Base-by-base conservation (phyloP, 2,888 invertebrate species). In the Pomacea canaliculata region DNA sequence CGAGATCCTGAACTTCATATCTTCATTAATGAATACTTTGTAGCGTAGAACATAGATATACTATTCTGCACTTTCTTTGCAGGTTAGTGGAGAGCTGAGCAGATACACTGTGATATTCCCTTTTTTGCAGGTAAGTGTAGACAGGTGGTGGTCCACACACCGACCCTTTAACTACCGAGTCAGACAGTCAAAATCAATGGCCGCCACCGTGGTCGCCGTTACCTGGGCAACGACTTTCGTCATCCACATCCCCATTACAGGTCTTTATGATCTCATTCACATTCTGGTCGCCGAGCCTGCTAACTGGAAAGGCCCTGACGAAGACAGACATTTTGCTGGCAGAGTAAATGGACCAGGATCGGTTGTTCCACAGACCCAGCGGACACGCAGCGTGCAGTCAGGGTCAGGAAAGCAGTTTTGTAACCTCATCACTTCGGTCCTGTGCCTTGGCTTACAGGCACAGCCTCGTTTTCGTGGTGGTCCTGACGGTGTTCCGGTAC, bases 111-210 rank as follows among this genome's bases (percentile, higher is more conserved):
- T 37, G 37, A 37, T 37, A 1, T 37, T 0, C 37, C 4, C 37
- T 37, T 37, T 37, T 37, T 16, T 88, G 70, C 79, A 86, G 48
- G 84, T 87, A 46, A 85, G 85, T 27, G 78, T 84, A 0, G 88
- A 88, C 73, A 76, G 87, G 27, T 87, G 87, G 87, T 85, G 87
- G 87, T 86, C 86, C 3, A 83, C 87, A 16, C 84, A 85, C 76
- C 83, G 83, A 71, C 88, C 88, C 10, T 84, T 88, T 73, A 85
- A 85, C 12, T 87, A 88, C 81, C 75, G 87, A 70, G 82, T 85
- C 0, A 79, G 83, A 16, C 82, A 85, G 62, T 85, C 85, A 23
- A 82, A 83, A 51, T 82, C 80, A 63, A 81, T 81, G 67, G 84
- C 88, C 4, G 71, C 82, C 19, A 75, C 81, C 12, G 70, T 84